Conservation (phyloP, 2,888 invertebrate species). For the Tenodera sinensis region DNA sequence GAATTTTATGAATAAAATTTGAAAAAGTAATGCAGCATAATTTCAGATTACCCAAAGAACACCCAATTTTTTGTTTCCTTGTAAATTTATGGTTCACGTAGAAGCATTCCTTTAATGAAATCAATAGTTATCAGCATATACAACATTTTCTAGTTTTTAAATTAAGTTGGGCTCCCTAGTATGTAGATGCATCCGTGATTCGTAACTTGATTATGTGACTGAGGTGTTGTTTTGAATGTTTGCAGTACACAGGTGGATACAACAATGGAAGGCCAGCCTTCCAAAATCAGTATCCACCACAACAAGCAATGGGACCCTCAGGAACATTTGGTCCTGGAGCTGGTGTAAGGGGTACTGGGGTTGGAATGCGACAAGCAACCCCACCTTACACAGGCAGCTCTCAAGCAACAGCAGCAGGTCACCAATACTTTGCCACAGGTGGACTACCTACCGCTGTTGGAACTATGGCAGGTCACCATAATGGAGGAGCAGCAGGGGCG, state of each 20-base stretch:
- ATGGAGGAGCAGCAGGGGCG: conserved; percentile 44
- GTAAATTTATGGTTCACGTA: too few species aligned
- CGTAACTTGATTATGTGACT: too few species aligned
- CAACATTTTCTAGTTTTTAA: too few species aligned
- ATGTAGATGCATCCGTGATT: too few species aligned
- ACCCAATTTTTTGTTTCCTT: too few species aligned
- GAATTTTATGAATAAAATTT: too few species aligned
- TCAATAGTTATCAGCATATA: too few species aligned
- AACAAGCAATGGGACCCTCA: conserved; percentile 56
- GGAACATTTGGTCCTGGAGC: conserved; percentile 50
- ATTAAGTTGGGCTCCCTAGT: too few species aligned
- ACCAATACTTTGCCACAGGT: conserved; percentile 58
- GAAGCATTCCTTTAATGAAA: too few species aligned
- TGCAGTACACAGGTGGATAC: conserved; percentile 51
- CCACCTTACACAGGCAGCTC: conserved; percentile 46
- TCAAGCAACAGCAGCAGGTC: conserved; percentile 33
- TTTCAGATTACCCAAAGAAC: too few species aligned
- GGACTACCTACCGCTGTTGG: conserved; percentile 37
- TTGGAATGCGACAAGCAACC: conserved; percentile 61
- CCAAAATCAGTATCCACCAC: conserved; percentile 64
- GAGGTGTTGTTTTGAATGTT: not conserved
- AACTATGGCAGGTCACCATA: conserved; percentile 21
- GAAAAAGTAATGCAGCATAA: too few species aligned
- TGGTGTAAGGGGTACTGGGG: conserved; percentile 1
- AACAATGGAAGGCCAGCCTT: conserved; percentile 50